phyloP scores from a whole-genome alignment of 2,888 invertebrate genomes.

The Caenorhabditis angaria region DNA sequence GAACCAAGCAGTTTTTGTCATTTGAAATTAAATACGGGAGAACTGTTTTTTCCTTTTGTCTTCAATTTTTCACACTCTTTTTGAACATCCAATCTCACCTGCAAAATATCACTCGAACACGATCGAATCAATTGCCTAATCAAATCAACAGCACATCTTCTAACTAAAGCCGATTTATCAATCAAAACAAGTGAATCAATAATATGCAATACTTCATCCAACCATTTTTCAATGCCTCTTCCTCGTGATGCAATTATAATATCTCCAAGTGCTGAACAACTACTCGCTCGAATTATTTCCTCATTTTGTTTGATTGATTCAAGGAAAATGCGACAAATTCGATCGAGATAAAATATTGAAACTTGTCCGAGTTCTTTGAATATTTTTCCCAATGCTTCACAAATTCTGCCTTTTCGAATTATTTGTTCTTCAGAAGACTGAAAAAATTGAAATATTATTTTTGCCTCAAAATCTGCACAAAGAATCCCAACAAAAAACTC shows the following conservation, averaged over 20 bases:
- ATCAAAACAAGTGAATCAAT: slow-evolving; percentile 17
- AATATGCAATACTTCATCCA: slow-evolving; percentile 45
- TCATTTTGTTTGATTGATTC: slow-evolving; percentile 29
- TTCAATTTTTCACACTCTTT: too few relatives aligned
- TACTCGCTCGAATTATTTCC: slow-evolving; percentile 55
- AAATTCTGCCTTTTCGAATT: slow-evolving; percentile 44
- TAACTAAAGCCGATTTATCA: slow-evolving; percentile 33
- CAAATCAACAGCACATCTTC: slow-evolving; percentile 45
- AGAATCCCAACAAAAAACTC: not conserved
- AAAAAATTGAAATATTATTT: too few relatives aligned
- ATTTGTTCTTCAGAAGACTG: slow-evolving; percentile 26
- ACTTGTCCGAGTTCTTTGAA: slow-evolving; percentile 37
- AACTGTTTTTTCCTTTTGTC: too few relatives aligned
- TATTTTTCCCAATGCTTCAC: slow-evolving; percentile 60
- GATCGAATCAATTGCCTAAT: slow-evolving; percentile 34
- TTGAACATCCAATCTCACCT: too few relatives aligned
- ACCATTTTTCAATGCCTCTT: slow-evolving; percentile 44
- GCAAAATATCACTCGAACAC: slow-evolving; percentile 26
- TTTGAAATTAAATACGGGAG: too few relatives aligned
- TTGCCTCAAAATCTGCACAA: too few relatives aligned
- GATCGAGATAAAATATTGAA: slow-evolving; percentile 16
- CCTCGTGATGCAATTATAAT: slow-evolving; percentile 54
- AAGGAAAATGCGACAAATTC: slow-evolving; percentile 18
- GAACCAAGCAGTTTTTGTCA: too few relatives aligned
- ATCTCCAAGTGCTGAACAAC: slow-evolving; percentile 54